Evolutionary conservation across 2,797 vertebrate genomes (phyloP), one percentile per base, ranked within the genome.

Genomic region (Takifugu ocellatus): DNA sequence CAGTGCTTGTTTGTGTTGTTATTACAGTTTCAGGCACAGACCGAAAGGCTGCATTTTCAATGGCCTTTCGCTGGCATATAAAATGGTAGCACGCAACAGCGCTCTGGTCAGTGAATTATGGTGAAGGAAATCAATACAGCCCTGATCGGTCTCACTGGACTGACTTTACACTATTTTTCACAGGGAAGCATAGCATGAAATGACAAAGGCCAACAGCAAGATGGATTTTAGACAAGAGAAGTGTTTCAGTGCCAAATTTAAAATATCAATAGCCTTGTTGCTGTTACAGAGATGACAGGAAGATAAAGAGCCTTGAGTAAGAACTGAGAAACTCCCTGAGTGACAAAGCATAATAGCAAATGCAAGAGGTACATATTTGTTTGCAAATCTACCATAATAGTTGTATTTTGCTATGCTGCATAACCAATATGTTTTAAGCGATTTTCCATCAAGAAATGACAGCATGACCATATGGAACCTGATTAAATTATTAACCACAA

Each of bases 121-220:
- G 50, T 69, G 60, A 79, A 71, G 65, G 49, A 51, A 72, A 81
- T 82, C 72, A 73, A 84, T 79, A 79, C 49, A 59, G 59, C 70
- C 42, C 63, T 55, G 71, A 81, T 83, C 74, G 62, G 72, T 69
- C 74, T 80, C 24, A 33, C 69, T 72, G 59, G 70, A 74, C 69
- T 53, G 71, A 52, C 58, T 77, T 65, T 49, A 68, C 70, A 76
- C 17, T 6, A 25, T 62, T 71, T 48, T 73, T 77, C 63, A 78
- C 57, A 52, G 48, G 21, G 50, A 63, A 61, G 56, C 51, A 21
- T 14, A 56, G 52, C 33, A 54, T 68, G 49, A 69, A 57, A 69
- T 60, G 60, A 74, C 65, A 73, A 44, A 29, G 44, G 63, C 53
- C 55, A 70, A 48, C 6, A 57, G 56, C 25, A 14, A 70, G 63